phyloP scores from a whole-genome alignment of 2,113 vertebrate genomes.

The Xenopus laevis region DNA sequence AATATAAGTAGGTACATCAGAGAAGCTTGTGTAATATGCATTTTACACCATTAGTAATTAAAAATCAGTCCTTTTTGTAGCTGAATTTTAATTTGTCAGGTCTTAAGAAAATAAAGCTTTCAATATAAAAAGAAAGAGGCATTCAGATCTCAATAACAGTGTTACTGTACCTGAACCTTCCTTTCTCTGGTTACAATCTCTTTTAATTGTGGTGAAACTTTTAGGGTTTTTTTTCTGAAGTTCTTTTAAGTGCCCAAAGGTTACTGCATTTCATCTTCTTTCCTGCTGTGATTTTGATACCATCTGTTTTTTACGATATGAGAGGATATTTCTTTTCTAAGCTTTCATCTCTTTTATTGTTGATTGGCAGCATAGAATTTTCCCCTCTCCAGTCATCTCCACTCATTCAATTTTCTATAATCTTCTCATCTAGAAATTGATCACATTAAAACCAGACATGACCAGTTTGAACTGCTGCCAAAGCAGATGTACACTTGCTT shows the following conservation, averaged over 20 bases:
- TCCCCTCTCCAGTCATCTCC: conserved; percentile 14
- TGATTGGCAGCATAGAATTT: conserved; percentile 20
- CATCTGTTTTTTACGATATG: conserved; percentile 8
- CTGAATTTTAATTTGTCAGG: too few species aligned
- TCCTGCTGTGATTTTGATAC: background rate
- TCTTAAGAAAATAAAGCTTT: too few species aligned
- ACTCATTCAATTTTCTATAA: conserved; percentile 10
- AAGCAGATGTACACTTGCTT: background rate
- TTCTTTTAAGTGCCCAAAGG: background rate
- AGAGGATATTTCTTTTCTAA: background rate
- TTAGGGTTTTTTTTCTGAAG: background rate
- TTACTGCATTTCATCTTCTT: background rate
- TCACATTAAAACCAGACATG: conserved; percentile 19
- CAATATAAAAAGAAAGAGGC: too few species aligned
- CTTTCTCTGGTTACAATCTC: background rate
- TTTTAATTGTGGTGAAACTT: background rate
- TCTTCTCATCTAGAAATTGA: conserved; percentile 20
- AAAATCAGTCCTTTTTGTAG: too few species aligned
- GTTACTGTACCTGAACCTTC: background rate
- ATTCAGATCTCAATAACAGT: too few species aligned
- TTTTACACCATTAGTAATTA: too few species aligned
- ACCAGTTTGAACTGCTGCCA: conserved; percentile 12
- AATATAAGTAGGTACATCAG: too few species aligned
- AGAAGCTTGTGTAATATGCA: too few species aligned
- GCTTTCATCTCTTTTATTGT: conserved; percentile 1